Conservation (phyloP, 2,113 vertebrate genomes). For the Myxocyprinus asiaticus region DNA sequence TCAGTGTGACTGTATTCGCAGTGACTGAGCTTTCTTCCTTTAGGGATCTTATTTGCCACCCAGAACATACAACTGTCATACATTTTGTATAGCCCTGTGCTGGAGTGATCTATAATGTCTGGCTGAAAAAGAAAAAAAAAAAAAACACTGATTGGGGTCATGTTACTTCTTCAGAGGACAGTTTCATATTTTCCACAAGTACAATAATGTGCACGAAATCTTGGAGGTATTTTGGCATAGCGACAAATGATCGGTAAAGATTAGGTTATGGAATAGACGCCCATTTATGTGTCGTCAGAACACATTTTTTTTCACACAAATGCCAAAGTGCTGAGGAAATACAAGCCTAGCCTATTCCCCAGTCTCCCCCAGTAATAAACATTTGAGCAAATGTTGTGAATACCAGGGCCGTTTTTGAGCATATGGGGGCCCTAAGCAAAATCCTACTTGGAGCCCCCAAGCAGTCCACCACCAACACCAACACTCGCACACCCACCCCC, state of each 20-base stretch:
- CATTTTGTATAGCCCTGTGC: constrained; percentile 61
- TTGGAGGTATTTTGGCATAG: not conserved
- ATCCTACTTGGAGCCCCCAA: too few relatives aligned
- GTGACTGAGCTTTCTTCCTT: constrained; percentile 64
- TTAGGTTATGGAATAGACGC: not conserved
- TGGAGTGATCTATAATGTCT: constrained; percentile 50
- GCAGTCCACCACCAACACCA: too few relatives aligned
- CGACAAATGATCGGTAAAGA: not conserved
- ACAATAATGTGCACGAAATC: not conserved
- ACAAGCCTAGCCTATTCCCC: not conserved
- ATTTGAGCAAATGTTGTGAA: constrained; percentile 31
- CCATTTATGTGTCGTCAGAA: not conserved
- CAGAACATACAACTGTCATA: constrained; percentile 70
- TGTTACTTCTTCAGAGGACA: constrained; percentile 3
- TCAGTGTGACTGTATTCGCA: constrained; percentile 68
- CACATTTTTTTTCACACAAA: not conserved
- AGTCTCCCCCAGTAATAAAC: not conserved
- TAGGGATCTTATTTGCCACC: constrained; percentile 69
- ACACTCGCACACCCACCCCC: too few relatives aligned
- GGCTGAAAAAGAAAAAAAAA: constrained; percentile 8
- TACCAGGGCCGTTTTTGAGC: too few relatives aligned
- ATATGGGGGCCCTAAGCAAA: too few relatives aligned
- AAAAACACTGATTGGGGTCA: constrained; percentile 9
- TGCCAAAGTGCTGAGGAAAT: not conserved
- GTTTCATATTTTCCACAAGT: not conserved